Percentiles rank a stretch among this genome's conserved stretches.
phyloP scores from a whole-genome alignment of 2,113 vertebrate genomes.

The Sterna hirundo region DNA sequence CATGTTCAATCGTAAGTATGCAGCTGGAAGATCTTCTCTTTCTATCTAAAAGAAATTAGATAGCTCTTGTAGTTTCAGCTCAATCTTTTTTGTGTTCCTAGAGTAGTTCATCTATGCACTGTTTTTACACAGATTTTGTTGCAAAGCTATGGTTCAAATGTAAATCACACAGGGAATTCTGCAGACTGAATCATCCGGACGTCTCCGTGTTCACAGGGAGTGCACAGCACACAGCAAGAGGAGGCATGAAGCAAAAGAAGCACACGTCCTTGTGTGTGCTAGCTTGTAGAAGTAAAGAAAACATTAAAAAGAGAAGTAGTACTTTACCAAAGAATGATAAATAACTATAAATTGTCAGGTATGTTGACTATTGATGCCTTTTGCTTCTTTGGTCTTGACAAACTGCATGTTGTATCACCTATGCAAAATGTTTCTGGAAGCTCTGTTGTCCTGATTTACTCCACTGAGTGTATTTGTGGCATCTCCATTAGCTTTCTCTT shows the following conservation, averaged over 20 bases:
- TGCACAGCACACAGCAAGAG: not conserved
- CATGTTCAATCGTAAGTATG: not conserved
- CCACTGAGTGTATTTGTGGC: not conserved
- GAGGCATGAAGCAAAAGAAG: not conserved
- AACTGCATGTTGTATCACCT: not conserved
- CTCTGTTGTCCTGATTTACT: not conserved
- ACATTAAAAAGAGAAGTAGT: not conserved
- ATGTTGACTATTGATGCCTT: not conserved
- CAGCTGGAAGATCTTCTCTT: not conserved
- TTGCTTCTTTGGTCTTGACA: not conserved
- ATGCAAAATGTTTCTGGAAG: not conserved
- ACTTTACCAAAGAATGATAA: not conserved
- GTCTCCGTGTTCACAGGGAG: not conserved
- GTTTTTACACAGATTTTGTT: not conserved
- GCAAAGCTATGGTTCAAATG: not conserved
- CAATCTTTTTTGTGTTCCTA: not conserved
- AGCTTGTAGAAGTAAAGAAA: not conserved
- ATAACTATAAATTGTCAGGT: not conserved
- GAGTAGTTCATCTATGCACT: not conserved
- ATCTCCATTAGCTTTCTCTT: not conserved
- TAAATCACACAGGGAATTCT: not conserved
- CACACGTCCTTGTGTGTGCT: not conserved
- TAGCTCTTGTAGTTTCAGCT: not conserved
- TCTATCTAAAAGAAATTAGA: not conserved
- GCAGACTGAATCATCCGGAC: not conserved